A percentile compares a stretch with the other conserved stretches of the same genome.
Evolutionary conservation across 2,797 vertebrate genomes (phyloP).

Genomic region (Loriculus beryllinus): DNA sequence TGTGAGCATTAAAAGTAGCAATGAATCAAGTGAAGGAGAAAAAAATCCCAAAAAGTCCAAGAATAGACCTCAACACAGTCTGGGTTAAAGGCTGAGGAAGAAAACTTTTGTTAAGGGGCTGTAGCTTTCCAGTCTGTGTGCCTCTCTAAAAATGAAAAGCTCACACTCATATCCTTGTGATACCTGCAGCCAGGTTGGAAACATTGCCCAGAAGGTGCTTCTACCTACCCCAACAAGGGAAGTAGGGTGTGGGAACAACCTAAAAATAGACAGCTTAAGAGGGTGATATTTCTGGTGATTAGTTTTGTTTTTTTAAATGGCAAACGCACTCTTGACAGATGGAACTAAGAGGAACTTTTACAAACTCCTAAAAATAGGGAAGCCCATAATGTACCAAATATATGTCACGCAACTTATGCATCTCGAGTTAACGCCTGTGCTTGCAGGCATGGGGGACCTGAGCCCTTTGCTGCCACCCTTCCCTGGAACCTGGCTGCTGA

Average conservation of each 20-base stretch:
- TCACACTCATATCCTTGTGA: neutral
- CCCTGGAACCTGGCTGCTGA: neutral
- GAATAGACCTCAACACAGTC: neutral
- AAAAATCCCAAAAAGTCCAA: neutral
- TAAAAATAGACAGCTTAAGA: neutral
- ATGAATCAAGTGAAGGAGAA: neutral
- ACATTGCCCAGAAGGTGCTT: neutral
- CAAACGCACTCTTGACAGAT: slow-evolving; percentile 45
- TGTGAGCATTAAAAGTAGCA: neutral
- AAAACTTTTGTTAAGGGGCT: neutral
- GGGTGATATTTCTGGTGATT: slow-evolving; percentile 12
- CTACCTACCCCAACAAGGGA: neutral
- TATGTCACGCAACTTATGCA: neutral
- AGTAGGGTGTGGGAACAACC: neutral
- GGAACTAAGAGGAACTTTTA: slow-evolving; percentile 55
- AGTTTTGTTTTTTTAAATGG: neutral
- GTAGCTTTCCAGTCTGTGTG: neutral
- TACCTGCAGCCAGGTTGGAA: neutral
- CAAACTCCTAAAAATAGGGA: slow-evolving; percentile 57
- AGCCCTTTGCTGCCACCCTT: neutral
- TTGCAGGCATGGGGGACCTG: neutral
- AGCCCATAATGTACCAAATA: slow-evolving; percentile 12
- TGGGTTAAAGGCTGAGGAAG: neutral
- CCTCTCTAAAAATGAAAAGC: neutral
- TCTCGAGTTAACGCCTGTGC: neutral